Conservation (phyloP, 1,140 invertebrate genomes). For the Stenopsyche tienmushanensis region DNA sequence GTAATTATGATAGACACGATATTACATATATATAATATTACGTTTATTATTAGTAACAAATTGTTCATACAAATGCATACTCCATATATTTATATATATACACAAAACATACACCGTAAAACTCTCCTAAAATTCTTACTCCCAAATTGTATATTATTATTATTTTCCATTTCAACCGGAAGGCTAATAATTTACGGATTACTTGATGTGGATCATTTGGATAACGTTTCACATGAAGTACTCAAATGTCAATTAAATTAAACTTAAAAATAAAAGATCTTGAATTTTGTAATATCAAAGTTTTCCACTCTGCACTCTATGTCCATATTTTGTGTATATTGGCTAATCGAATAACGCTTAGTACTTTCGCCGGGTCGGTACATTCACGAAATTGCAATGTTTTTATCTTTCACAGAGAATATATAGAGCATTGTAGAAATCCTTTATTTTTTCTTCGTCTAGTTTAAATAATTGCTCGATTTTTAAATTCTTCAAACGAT, state of each 20-base stretch:
- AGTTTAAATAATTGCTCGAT: neutral
- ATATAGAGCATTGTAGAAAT: slow-evolving; percentile 17
- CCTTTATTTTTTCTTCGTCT: neutral
- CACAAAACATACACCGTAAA: too few species aligned
- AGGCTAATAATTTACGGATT: too few species aligned
- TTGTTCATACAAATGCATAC: too few species aligned
- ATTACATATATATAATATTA: slow-evolving; percentile 33
- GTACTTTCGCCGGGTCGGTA: slow-evolving; percentile 16
- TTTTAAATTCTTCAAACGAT: neutral
- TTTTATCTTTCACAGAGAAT: slow-evolving; percentile 18
- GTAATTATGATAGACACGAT: slow-evolving; percentile 38
- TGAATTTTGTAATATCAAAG: too few species aligned
- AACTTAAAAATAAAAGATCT: too few species aligned
- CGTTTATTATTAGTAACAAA: slow-evolving; percentile 35
- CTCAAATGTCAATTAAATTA: neutral
- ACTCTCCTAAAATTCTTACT: too few species aligned
- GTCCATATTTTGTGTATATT: too few species aligned
- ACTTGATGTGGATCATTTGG: neutral
- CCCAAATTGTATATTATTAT: too few species aligned
- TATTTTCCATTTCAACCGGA: too few species aligned
- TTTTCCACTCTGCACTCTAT: too few species aligned
- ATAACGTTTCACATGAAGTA: neutral
- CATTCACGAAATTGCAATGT: slow-evolving; percentile 13
- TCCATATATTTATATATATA: too few species aligned
- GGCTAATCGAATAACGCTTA: slow-evolving; percentile 18